Evolutionary conservation across 2,113 vertebrate species (phyloP).

Genomic region (Pachyramphus minor): DNA sequence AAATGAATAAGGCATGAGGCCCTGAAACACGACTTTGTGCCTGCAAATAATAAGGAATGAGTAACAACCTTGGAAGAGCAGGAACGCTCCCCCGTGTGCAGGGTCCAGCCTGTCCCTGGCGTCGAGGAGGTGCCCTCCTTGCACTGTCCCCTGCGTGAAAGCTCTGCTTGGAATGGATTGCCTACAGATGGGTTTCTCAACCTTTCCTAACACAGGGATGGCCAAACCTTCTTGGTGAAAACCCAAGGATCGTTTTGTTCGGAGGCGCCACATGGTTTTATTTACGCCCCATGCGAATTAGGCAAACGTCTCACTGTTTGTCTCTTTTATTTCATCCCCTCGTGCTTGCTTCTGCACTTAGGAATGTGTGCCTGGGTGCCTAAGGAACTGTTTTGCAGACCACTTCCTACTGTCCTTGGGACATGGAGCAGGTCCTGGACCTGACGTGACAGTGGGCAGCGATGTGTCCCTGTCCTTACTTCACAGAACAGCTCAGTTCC

Average conservation of each 20-base stretch:
- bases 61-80: background rate
- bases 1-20: constrained; percentile 4
- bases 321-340: constrained; percentile 17
- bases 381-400: background rate
- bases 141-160: background rate
- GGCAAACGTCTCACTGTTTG: constrained; percentile 10
- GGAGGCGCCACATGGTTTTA: constrained; percentile 34
- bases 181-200: constrained; percentile 8
- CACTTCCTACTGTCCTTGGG: background rate
- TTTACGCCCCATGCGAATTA: constrained; percentile 12
- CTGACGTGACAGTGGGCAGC: rapidly evolving
- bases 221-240: constrained; percentile 25
- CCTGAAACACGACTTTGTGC: background rate
- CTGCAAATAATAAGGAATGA: constrained; percentile 44
- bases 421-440: background rate
- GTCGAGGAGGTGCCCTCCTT: background rate
- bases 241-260: constrained; percentile 29
- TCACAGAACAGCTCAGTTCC: background rate
- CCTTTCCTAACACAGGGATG: constrained; percentile 1
- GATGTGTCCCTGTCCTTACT: background rate
- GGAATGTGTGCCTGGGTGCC: constrained; percentile 7
- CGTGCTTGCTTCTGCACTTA: background rate
- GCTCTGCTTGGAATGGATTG: background rate
- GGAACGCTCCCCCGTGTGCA: background rate
- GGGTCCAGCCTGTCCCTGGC: background rate